These are phyloP conservation scores for Physella acuta DNA, from an alignment of 1,140 invertebrate species.

Conservation along the genomic window DNA sequence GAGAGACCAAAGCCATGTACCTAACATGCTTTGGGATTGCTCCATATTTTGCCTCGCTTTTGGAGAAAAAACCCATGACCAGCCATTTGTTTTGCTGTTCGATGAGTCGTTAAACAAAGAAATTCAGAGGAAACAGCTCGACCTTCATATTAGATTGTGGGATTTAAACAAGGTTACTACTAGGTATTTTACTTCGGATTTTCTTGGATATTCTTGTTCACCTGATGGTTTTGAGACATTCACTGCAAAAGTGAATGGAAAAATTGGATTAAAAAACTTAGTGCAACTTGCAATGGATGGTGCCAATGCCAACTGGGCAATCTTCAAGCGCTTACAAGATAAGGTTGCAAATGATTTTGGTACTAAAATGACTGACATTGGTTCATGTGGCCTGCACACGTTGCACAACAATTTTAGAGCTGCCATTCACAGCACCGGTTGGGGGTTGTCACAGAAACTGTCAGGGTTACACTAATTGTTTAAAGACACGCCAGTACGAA, in stretches of 20 bases:
- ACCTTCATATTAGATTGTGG: too few relatives aligned
- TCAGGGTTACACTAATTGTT: too few relatives aligned
- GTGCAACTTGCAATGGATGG: slow-evolving; percentile 45
- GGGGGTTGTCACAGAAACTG: too few relatives aligned
- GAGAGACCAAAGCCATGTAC: too few relatives aligned
- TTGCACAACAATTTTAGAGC: slow-evolving; percentile 30
- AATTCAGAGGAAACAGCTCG: too few relatives aligned
- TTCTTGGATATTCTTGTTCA: neutral
- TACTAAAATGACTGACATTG: slow-evolving; percentile 26
- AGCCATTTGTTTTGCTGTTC: too few relatives aligned
- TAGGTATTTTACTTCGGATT: neutral
- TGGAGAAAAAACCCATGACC: too few relatives aligned
- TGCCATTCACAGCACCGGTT: slow-evolving; percentile 7
- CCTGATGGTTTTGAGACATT: neutral
- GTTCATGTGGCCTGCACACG: slow-evolving; percentile 32
- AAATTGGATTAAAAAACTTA: slow-evolving; percentile 29
- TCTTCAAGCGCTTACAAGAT: slow-evolving; percentile 25
- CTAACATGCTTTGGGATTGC: too few relatives aligned
- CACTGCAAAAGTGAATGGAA: neutral
- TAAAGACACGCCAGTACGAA: too few relatives aligned
- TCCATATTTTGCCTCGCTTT: too few relatives aligned
- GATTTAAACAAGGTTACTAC: neutral
- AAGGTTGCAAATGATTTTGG: slow-evolving; percentile 23
- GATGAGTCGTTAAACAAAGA: too few relatives aligned
- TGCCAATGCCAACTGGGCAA: slow-evolving; percentile 41